A percentile compares a stretch with the other conserved stretches of the same genome.
phyloP scores from a whole-genome alignment of 2,888 invertebrate species.

The Lutraria lutraria region DNA sequence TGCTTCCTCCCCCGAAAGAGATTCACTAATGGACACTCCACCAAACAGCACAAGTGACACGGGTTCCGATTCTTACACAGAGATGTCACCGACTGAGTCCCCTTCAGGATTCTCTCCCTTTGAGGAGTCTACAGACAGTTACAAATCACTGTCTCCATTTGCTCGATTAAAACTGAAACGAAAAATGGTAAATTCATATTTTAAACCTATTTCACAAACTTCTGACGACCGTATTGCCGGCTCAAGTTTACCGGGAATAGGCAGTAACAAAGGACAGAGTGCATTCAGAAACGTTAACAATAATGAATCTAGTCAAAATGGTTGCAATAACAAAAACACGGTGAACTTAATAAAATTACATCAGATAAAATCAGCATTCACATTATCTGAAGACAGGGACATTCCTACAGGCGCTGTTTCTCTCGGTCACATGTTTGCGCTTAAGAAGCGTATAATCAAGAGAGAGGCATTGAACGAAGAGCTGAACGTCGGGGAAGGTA shows the following conservation, averaged over 20 bases:
- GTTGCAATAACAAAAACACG: conserved; percentile 50
- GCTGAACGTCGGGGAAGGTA: conserved; percentile 54
- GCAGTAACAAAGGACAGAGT: conserved; percentile 53
- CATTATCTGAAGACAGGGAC: conserved; percentile 57
- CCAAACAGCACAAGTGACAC: conserved; percentile 41
- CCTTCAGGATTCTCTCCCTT: conserved; percentile 45
- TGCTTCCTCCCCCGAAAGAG: conserved; percentile 33
- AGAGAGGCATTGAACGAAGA: conserved; percentile 67
- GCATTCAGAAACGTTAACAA: conserved; percentile 57
- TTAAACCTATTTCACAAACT: conserved; percentile 50
- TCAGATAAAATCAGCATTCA: conserved; percentile 79
- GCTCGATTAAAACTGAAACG: conserved; percentile 58
- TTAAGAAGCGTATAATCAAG: conserved; percentile 77
- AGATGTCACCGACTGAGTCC: conserved; percentile 49
- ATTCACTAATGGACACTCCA: conserved; percentile 20
- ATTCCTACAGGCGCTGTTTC: conserved; percentile 65
- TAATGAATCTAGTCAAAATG: conserved; percentile 48
- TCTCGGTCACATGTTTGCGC: conserved; percentile 76
- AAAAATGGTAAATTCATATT: conserved; percentile 53
- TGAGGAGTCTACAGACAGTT: conserved; percentile 42
- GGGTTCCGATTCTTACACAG: conserved; percentile 44
- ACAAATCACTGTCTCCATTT: conserved; percentile 51
- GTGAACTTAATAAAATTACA: conserved; percentile 76
- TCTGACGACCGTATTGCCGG: conserved; percentile 16
- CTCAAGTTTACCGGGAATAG: conserved; percentile 24